These are phyloP conservation scores for Noctua janthe DNA, from an alignment of 2,888 invertebrate species.

Conservation along the genomic window DNA sequence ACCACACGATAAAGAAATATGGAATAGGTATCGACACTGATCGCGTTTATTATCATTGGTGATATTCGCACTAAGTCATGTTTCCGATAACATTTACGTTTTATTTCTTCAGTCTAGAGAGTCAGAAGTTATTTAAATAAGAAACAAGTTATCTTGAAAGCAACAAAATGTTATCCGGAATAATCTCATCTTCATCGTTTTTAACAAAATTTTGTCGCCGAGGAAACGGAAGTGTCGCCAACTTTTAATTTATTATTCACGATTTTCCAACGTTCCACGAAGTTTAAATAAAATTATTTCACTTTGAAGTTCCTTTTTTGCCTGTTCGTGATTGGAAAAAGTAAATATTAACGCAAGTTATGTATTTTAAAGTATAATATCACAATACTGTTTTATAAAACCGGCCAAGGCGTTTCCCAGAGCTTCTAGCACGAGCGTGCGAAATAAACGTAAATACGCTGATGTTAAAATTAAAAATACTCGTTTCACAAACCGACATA, in stretches of 20 bases:
- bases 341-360: background rate
- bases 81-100: background rate
- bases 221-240: conserved; percentile 45
- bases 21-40: background rate
- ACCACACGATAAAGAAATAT: background rate
- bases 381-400: background rate
- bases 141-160: conserved; percentile 50
- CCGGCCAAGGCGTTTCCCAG: too few species aligned
- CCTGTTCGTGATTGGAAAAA: conserved; percentile 21
- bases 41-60: background rate
- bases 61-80: background rate
- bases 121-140: conserved; percentile 29
- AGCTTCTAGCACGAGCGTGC: too few species aligned
- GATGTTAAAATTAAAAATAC: too few species aligned
- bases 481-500: too few species aligned
- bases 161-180: conserved; percentile 51
- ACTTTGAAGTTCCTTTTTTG: conserved; percentile 10
- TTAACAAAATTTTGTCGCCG: conserved; percentile 41
- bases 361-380: background rate
- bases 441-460: too few species aligned
- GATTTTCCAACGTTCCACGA: conserved; percentile 28
- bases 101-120: background rate
- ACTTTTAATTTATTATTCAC: conserved; percentile 55
- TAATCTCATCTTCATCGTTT: conserved; percentile 49
- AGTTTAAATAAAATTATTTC: conserved; percentile 29